Evolutionary conservation across 2,888 invertebrate genomes (phyloP), one percentile per base, ranked within the genome.

Genomic region (Germaria angustata): DNA sequence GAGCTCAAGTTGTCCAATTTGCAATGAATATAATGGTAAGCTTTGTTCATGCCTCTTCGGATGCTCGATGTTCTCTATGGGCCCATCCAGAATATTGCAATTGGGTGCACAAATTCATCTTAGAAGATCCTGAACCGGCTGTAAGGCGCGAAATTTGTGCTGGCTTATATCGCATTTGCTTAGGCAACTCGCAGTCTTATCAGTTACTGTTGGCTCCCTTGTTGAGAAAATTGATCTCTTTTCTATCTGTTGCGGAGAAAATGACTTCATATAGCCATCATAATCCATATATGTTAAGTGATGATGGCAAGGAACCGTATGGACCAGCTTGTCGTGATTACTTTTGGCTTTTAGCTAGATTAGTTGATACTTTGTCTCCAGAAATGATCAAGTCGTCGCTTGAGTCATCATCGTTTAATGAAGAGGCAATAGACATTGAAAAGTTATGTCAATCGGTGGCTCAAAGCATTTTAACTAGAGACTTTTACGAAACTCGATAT

Each of bases 251-350:
- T 71, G 98, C 98, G 1, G 96, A 97, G 85, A 94, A 95, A 86
- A 97, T 98, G 95, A 93, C 95, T 7, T 87, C 88, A 2, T 88
- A 87, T 80, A 82, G 89, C 80, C 77, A 92, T 87, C 85, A 91
- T 88, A 86, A 92, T 13, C 91, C 90, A 78, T 90, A 90, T 28
- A 83, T 90, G 83, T 84, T 90, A 1, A 90, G 89, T 6, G 90
- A 90, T 53, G 90, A 90, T 65, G 96, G 96, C n/a, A 97, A 98
- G 89, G 98, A 98, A 88, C 97, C 97, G 0, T 98, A 97, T 88
- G 98, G 98, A 0, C 97, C 98, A 0, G 98, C 98, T 1, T 98
- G 98, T 88, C 92, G 97, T 7, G 98, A 98, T 90, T 98, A 97
- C 91, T 98, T 98, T 90, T 98, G 98, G 97, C 92, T 98, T 3